These are phyloP conservation scores for Seira sanloemensis DNA, from an alignment of 2,888 invertebrate species.

Conservation along the genomic window DNA sequence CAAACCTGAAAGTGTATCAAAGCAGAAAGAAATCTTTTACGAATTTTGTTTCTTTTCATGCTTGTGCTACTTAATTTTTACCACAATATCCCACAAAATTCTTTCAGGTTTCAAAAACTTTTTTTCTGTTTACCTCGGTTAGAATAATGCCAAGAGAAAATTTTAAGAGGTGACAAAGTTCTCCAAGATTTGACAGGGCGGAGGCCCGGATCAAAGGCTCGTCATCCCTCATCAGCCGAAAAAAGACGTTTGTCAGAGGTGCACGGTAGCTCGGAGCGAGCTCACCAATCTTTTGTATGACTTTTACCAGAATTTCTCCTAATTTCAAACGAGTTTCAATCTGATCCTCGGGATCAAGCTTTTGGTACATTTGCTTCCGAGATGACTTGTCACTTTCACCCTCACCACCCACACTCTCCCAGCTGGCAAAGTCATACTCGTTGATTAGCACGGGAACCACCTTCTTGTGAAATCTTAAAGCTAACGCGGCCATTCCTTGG, in stretches of 20 bases:
- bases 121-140: conserved; percentile 81
- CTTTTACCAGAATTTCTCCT: conserved; percentile 87
- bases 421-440: conserved; percentile 78
- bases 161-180: conserved; percentile 85
- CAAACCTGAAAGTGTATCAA: conserved; percentile 80
- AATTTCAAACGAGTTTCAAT: conserved; percentile 82
- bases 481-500: conserved; percentile 84
- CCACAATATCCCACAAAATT: too few species aligned
- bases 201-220: conserved; percentile 87
- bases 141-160: conserved; percentile 84
- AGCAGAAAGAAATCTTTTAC: not conserved
- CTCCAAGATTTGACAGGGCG: conserved; percentile 88
- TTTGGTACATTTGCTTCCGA: not conserved
- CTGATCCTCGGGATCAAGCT: conserved; percentile 47
- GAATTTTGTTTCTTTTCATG: too few species aligned
- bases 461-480: conserved; percentile 82
- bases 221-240: conserved; percentile 82
- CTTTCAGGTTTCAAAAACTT: too few species aligned
- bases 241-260: conserved; percentile 83
- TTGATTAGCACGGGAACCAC: conserved; percentile 83
- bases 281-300: conserved; percentile 84
- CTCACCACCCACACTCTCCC: conserved; percentile 74
- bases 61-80: not conserved
- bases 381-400: not conserved
- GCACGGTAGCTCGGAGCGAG: conserved; percentile 83